A percentile compares a stretch with the other conserved stretches of the same genome.
These are phyloP conservation scores for Monopis laevigella DNA, from an alignment of 2,888 invertebrate species.

Conservation along the genomic window DNA sequence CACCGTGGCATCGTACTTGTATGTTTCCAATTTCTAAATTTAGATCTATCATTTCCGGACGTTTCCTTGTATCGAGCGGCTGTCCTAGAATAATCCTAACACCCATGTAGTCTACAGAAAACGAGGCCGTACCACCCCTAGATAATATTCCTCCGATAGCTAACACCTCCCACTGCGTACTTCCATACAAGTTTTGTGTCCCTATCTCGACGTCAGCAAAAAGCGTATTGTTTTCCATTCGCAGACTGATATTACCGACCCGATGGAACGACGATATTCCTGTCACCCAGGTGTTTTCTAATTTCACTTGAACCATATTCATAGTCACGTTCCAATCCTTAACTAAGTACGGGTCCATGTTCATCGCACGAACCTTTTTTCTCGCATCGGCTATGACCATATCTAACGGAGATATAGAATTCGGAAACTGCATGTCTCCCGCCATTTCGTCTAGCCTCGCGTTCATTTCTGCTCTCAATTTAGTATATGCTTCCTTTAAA, in stretches of 20 bases:
- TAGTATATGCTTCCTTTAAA: slow-evolving; percentile 78
- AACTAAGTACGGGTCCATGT: slow-evolving; percentile 80
- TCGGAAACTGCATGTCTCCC: slow-evolving; percentile 77
- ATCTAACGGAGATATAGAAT: slow-evolving; percentile 87
- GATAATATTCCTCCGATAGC: slow-evolving; percentile 73
- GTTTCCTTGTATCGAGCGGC: slow-evolving; percentile 78
- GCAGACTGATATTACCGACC: slow-evolving; percentile 78
- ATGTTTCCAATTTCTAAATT: slow-evolving; percentile 86
- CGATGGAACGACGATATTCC: slow-evolving; percentile 86
- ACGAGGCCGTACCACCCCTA: slow-evolving; percentile 76
- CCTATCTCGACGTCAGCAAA: slow-evolving; percentile 77
- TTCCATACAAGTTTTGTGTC: slow-evolving; percentile 81
- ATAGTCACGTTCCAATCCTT: slow-evolving; percentile 77
- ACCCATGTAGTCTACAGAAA: slow-evolving; percentile 82
- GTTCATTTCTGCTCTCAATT: slow-evolving; percentile 78
- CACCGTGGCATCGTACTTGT: slow-evolving; percentile 83
- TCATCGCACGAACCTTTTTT: slow-evolving; percentile 70
- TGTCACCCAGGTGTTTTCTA: slow-evolving; percentile 79
- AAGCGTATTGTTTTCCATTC: slow-evolving; percentile 76
- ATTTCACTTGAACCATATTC: slow-evolving; percentile 74
- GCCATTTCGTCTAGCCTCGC: slow-evolving; percentile 75
- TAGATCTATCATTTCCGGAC: slow-evolving; percentile 75
- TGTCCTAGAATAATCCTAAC: slow-evolving; percentile 76
- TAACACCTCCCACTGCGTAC: slow-evolving; percentile 81
- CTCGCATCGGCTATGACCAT: slow-evolving; percentile 81